Evolutionary conservation across 1,140 invertebrate genomes (phyloP).

Genomic region (Saxidomus purpurata): DNA sequence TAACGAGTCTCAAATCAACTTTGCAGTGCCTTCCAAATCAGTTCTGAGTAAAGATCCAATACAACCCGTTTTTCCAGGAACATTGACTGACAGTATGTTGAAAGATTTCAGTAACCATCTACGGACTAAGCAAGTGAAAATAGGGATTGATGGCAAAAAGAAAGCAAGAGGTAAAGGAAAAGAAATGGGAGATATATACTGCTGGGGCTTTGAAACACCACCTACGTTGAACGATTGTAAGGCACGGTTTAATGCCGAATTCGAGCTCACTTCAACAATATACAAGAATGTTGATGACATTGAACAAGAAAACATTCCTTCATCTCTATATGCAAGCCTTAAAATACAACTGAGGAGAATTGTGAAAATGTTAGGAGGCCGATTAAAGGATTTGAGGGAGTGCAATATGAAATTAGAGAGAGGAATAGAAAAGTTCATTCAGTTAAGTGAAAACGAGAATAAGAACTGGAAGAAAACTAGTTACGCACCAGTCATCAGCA

Average conservation of each 20-base stretch:
- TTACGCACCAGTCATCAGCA: constrained; percentile 39
- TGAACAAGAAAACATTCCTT: neutral
- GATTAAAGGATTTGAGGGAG: neutral
- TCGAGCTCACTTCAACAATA: neutral
- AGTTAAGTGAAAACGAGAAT: neutral
- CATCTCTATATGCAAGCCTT: neutral
- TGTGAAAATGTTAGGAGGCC: neutral
- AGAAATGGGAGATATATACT: constrained; percentile 12
- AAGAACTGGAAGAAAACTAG: neutral
- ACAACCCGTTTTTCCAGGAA: neutral
- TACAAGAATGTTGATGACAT: neutral
- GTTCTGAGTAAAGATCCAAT: neutral
- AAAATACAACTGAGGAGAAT: neutral
- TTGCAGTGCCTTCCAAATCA: neutral
- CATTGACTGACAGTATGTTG: neutral
- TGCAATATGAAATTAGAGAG: neutral
- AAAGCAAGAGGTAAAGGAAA: constrained; percentile 27
- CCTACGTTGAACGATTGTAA: neutral
- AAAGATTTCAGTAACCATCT: too few species aligned
- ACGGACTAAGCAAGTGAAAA: neutral
- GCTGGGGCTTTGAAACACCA: neutral
- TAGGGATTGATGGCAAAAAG: constrained; percentile 16
- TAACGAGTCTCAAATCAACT: neutral
- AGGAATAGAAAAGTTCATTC: neutral
- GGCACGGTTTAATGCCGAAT: neutral